Evolutionary conservation across 2,113 vertebrate genomes (phyloP).

Genomic region (Puma concolor): DNA sequence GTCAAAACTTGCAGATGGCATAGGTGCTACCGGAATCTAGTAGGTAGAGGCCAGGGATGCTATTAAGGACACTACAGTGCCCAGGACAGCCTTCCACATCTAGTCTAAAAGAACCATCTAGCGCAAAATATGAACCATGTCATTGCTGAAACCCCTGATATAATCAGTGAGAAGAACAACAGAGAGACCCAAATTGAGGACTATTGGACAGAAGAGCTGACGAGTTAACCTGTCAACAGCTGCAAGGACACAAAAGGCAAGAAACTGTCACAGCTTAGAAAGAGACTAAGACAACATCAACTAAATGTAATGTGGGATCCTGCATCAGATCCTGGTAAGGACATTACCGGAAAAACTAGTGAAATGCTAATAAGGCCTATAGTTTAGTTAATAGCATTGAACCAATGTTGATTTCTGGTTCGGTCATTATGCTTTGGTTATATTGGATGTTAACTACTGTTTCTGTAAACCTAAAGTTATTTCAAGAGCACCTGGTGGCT

Average conservation of each 20-base stretch:
- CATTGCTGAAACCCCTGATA: neutral
- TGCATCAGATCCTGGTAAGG: neutral
- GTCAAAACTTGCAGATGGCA: neutral
- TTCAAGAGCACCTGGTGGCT: neutral
- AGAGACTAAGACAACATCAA: neutral
- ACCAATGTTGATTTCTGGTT: neutral
- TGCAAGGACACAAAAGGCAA: neutral
- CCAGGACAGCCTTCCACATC: neutral
- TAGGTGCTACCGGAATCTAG: neutral
- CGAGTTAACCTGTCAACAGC: neutral
- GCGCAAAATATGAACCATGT: neutral
- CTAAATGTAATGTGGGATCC: neutral
- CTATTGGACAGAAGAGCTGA: neutral
- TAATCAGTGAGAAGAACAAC: neutral
- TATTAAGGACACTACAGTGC: neutral
- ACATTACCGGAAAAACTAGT: neutral
- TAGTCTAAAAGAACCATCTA: neutral
- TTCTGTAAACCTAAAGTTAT: neutral
- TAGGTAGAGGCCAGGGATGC: neutral
- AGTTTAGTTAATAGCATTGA: neutral
- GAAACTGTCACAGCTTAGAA: neutral
- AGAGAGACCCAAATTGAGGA: neutral
- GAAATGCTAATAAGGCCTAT: neutral
- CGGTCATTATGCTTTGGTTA: neutral
- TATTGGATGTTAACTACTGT: neutral